These are phyloP conservation scores for Unio delphinus DNA, from an alignment of 2,888 invertebrate species.

Conservation along the genomic window DNA sequence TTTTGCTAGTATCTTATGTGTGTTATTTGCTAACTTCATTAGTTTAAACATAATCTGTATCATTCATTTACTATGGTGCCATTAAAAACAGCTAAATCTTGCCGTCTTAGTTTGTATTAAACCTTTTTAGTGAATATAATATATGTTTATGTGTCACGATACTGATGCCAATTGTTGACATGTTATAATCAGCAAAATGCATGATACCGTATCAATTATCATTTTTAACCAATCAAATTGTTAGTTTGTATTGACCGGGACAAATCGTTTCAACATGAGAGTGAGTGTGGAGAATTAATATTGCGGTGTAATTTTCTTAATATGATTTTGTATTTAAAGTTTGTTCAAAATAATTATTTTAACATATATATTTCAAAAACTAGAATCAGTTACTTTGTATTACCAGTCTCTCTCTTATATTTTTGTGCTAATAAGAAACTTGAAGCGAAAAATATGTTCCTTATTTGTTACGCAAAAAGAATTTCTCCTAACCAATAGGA, in stretches of 20 bases:
- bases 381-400: neutral
- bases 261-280: slow-evolving; percentile 54
- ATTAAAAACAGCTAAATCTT: too few species aligned
- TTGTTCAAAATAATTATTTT: neutral
- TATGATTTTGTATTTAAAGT: slow-evolving; percentile 12
- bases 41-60: too few species aligned
- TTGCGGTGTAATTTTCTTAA: slow-evolving; percentile 4
- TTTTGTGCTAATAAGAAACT: neutral
- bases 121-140: too few species aligned
- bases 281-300: slow-evolving; percentile 36
- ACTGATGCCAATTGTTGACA: too few species aligned
- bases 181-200: slow-evolving; percentile 1
- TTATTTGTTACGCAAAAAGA: slow-evolving; percentile 18
- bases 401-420: neutral
- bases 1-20: too few species aligned
- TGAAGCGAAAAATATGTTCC: slow-evolving; percentile 5
- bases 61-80: too few species aligned
- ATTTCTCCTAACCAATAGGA: slow-evolving; percentile 56
- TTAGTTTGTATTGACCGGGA: slow-evolving; percentile 46
- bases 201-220: slow-evolving; percentile 51
- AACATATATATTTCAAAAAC: neutral
- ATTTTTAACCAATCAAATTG: slow-evolving; percentile 58
- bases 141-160: too few species aligned
- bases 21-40: too few species aligned
- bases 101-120: too few species aligned